Evolutionary conservation across 2,888 invertebrate genomes (phyloP), one percentile per base, ranked within the genome.

Genomic region (Parapristionchus giblindavisi): DNA sequence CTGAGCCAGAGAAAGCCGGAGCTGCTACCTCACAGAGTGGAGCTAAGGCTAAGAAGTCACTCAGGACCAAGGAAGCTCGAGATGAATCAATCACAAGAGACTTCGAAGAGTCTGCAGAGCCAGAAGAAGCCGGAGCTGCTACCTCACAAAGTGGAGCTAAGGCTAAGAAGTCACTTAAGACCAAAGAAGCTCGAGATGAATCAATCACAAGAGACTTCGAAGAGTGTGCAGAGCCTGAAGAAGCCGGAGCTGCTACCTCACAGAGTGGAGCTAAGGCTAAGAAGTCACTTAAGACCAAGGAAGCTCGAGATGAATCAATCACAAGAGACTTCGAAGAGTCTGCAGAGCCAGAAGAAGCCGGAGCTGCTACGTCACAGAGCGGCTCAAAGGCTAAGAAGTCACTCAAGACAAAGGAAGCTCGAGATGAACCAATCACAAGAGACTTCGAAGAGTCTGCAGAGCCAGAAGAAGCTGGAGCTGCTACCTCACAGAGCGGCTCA

Each of bases 1-100:
- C 54, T 24, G 56, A 32, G 24, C 27, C 24, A 3, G 38, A 38
- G 5, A 43, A 27, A 8, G 40, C 40, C 11, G 63, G 43, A 17
- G 27, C 24, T 1, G 1, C 17, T 17, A 36, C 60, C 8, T 36
- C 60, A 36, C 63, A 63, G 40, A 63, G 43, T 24, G 40, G 40
- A 63, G 11, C 40, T 24, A 63, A 63, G 38, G 40, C 17, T 21
- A 58, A 21, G 2, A 38, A 29, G 29, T 51, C 66, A 32, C 48
- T 32, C 51, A 48, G 51, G 34, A 51, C 51, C 1, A 51, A 32
- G 40, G 66, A 66, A 27, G 48, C 51, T 17, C 24, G 51, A 51
- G 66, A 66, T 17, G 66, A 66, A 36, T 24, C 58, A 3, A 29
- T 52, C n/a, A 56, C 54, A 40, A 58, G 38, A 21, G 71, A 52